Evolutionary conservation across 1,140 invertebrate genomes (phyloP), one percentile per base, ranked within the genome.

Genomic region (Drosophila pectinifera): DNA sequence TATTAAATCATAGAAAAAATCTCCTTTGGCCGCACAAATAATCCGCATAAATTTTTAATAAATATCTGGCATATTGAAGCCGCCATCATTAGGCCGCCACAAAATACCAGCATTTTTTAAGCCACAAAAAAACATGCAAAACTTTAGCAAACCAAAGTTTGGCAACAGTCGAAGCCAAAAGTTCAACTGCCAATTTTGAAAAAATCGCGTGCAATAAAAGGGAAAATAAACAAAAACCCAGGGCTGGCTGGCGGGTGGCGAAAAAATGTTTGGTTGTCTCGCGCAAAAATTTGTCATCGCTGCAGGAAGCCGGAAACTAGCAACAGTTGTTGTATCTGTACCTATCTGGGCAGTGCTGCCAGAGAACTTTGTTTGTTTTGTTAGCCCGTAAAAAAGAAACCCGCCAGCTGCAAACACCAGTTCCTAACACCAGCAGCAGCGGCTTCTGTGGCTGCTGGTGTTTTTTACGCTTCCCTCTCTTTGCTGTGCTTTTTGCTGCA

Each of bases 281-380:
- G 76, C 59, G 36, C 18, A 72, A 53, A 83, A 88, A 88, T 88
- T 88, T 88, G 83, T 88, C 83, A 88, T 73, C 72, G 48, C 84
- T 48, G 65, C 79, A 73, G 83, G 84, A 89, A 88, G 67, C 72
- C 83, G 83, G 84, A 88, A 88, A 86, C 83, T 89, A 88, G 84
- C 83, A 88, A 88, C 83, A 88, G 84, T 88, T 88, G 84, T 51
- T 73, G 83, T 73, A 73, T 73, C 65, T 64, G 38, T 65, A 61
- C 20, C 49, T 36, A 31, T 31, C 28, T 31, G 28, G 8, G 28
- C 28, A 10, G 28, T 31, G 75, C 42, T 78, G 75, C 56, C 75
- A 72, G 56, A 64, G 62, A 79, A 79, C 69, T 83, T 75, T 80
- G 56, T 78, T 88, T 82, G 26, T 61, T 70, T 70, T 43, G 43